Base-by-base conservation (phyloP, 2,888 invertebrate genomes). In the Xanthia togata region DNA sequence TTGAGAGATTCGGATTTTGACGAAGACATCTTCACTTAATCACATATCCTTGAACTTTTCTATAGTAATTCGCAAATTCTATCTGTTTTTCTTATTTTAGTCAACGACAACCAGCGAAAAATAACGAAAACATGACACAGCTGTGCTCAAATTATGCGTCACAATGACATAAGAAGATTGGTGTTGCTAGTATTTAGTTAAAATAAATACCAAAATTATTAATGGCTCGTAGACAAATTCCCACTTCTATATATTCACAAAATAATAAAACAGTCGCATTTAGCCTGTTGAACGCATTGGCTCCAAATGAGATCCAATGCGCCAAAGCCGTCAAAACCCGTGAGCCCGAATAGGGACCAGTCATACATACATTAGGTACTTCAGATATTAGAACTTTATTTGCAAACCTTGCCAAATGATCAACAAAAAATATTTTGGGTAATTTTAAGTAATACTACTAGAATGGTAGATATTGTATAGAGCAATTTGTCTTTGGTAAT, bases 1-100 rank as follows among this genome's bases (percentile, higher is more conserved):
- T 93, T 95, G 12, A 96, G 88, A 86, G 92, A 92, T 78, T 95
- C 95, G 2, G 90, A 84, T 88, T 94, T 94, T 60, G 86, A 69
- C 50, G 88, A 75, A 84, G 93, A 89, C 94, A 94, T 94, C 82
- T 87, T 92, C 77, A 68, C 70, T 71, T 53, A 83, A 69, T 79
- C 70, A 82, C 87, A 87, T 89, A 82, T 78, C 89, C 79, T 72
- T 67, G 53, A 67, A 55, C 50, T 83, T 75, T 35, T 47, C 0
- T 11, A 41, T n/a, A n/a, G 26, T 50, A 50, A 70, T 59, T 55
- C 12, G 55, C 44, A 62, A 71, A 69, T 72, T 74, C 12, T 26
- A 55, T 26, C 50, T 60, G 31, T 72, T 83, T 74, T 75, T 73
- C 47, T 73, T 70, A 44, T 38, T 83, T 77, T 71, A 70, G 11